Evolutionary conservation across 1,140 invertebrate species (phyloP).

Genomic region (Heliconius congener): DNA sequence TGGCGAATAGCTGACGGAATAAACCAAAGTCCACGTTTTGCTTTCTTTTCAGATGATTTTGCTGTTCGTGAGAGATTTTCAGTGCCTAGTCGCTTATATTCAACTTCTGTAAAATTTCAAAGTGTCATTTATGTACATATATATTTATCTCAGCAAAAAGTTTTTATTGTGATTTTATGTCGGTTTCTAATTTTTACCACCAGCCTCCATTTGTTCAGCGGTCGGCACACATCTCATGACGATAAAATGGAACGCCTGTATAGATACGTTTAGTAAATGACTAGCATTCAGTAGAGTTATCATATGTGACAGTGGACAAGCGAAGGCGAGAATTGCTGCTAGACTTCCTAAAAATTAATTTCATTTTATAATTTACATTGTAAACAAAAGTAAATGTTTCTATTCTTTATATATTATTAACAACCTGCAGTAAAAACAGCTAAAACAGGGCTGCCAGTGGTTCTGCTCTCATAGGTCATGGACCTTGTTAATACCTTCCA

Average conservation of each 20-base stretch:
- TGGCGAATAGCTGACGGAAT: slow-evolving; percentile 72
- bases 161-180: neutral
- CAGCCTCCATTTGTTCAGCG: slow-evolving; percentile 70
- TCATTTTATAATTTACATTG: neutral
- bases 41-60: slow-evolving; percentile 59
- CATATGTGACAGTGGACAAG: slow-evolving; percentile 83
- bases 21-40: slow-evolving; percentile 69
- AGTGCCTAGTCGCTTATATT: slow-evolving; percentile 69
- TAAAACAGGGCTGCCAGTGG: slow-evolving; percentile 85
- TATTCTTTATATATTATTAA: slow-evolving; percentile 9
- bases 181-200: slow-evolving; percentile 47
- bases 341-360: slow-evolving; percentile 80
- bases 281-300: slow-evolving; percentile 79
- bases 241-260: slow-evolving; percentile 74
- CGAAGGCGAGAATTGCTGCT: slow-evolving; percentile 85
- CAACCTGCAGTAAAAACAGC: slow-evolving; percentile 85
- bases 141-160: neutral
- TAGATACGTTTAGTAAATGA: slow-evolving; percentile 72
- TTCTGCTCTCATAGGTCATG: slow-evolving; percentile 84
- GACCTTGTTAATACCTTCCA: slow-evolving; percentile 85
- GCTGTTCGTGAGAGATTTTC: slow-evolving; percentile 51
- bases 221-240: slow-evolving; percentile 76
- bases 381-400: neutral
- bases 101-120: slow-evolving; percentile 59
- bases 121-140: neutral